Evolutionary conservation across 2,888 invertebrate species (phyloP).

Genomic region (Cantharis rustica): DNA sequence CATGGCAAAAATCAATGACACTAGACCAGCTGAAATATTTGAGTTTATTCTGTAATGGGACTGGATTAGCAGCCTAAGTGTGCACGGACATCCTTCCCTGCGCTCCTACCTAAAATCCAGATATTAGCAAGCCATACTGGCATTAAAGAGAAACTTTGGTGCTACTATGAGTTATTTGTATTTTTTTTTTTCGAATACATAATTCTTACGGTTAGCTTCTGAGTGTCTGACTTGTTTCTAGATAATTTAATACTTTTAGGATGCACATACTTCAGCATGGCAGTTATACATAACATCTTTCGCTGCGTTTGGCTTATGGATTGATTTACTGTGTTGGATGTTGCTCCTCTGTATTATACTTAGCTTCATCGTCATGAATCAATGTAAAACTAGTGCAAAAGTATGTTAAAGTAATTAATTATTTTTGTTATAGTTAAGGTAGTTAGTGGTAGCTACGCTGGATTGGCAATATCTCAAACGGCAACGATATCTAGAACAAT

Average conservation of each 20-base stretch:
- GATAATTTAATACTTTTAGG: slow-evolving; percentile 48
- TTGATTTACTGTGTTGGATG: slow-evolving; percentile 68
- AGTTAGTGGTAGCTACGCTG: slow-evolving; percentile 63
- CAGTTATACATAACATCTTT: slow-evolving; percentile 68
- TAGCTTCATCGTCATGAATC: slow-evolving; percentile 62
- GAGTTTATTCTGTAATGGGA: no score
- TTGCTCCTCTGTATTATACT: slow-evolving; percentile 69
- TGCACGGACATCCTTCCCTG: no score
- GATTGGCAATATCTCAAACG: slow-evolving; percentile 69
- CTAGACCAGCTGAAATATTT: no score
- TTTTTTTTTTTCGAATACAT: no score
- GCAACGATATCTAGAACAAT: slow-evolving; percentile 65
- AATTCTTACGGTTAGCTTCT: no score
- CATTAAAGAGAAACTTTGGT: no score
- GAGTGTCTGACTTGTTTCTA: no score
- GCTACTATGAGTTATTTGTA: no score
- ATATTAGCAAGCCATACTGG: no score
- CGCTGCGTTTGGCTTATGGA: slow-evolving; percentile 67
- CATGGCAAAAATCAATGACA: no score
- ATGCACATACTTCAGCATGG: slow-evolving; percentile 69
- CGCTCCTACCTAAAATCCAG: no score
- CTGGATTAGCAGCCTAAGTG: no score
- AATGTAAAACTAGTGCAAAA: slow-evolving; percentile 39
- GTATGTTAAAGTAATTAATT: not conserved
- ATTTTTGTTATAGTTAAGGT: slow-evolving; percentile 33